These are phyloP conservation scores for Balearica regulorum DNA, from an alignment of 2,797 vertebrate genomes.

Conservation along the genomic window DNA sequence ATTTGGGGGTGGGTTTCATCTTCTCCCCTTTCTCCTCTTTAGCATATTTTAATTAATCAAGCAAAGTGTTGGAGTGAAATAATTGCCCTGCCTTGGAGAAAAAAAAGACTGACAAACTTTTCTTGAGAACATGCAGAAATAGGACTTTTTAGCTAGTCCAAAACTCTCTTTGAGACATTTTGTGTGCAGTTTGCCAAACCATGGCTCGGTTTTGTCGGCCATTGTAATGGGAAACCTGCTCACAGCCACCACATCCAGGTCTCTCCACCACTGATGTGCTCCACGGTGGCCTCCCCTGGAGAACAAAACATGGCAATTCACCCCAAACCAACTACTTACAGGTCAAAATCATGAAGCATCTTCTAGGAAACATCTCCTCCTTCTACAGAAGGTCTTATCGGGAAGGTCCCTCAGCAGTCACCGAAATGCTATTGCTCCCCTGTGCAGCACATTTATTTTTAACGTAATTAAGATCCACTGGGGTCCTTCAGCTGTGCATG, in stretches of 20 bases:
- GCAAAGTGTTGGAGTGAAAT: background rate
- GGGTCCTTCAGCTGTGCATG: background rate
- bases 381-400: background rate
- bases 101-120: background rate
- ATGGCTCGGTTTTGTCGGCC: background rate
- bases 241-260: background rate
- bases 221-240: background rate
- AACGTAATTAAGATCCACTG: background rate
- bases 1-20: background rate
- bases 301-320: background rate
- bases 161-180: background rate
- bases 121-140: background rate
- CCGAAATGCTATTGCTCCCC: background rate
- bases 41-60: background rate
- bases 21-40: background rate
- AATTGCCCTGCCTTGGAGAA: background rate
- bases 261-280: background rate
- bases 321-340: accelerated
- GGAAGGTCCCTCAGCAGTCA: background rate
- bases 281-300: background rate
- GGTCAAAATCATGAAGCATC: background rate
- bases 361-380: background rate
- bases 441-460: background rate
- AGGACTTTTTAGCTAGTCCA: background rate
- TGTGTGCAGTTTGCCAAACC: background rate